phyloP scores from a whole-genome alignment of 1,140 invertebrate species.

The Tetramorium simillimum region DNA sequence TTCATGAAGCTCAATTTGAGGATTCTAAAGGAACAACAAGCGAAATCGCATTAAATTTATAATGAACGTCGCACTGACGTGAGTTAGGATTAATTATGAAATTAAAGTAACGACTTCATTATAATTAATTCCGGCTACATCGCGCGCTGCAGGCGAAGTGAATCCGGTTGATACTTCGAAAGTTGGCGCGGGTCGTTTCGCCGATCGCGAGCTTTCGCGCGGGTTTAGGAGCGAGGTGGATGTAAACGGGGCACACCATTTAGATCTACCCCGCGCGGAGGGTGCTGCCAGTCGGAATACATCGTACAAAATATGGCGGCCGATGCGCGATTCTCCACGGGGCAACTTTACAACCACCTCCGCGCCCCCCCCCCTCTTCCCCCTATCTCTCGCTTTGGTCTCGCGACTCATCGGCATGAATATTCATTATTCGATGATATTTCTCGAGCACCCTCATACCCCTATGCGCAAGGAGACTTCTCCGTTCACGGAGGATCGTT shows the following conservation, averaged over 20 bases:
- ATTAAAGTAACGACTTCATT: conserved; percentile 35
- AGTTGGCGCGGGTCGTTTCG: conserved; percentile 68
- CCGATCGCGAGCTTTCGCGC: conserved; percentile 56
- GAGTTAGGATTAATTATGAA: conserved; percentile 37
- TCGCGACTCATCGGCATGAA: conserved; percentile 85
- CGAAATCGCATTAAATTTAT: conserved; percentile 24
- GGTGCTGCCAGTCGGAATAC: conserved; percentile 77
- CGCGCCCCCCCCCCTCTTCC: conserved; percentile 7
- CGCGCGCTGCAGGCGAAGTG: conserved; percentile 28
- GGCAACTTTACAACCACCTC: conserved; percentile 83
- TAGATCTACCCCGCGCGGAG: conserved; percentile 48
- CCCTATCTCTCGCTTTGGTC: conserved; percentile 80
- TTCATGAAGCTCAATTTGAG: conserved; percentile 7
- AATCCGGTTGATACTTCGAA: conserved; percentile 58
- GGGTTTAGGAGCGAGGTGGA: conserved; percentile 63
- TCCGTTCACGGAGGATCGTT: conserved; percentile 78
- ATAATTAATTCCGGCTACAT: conserved; percentile 46
- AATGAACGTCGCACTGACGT: conserved; percentile 3
- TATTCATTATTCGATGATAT: conserved; percentile 86
- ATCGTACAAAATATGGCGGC: conserved; percentile 83
- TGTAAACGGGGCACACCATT: conserved; percentile 67
- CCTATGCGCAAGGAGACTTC: conserved; percentile 65
- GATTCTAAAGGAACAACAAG: conserved; percentile 23
- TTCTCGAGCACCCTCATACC: conserved; percentile 78
- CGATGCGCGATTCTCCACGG: conserved; percentile 84